Conservation (phyloP, 2,113 vertebrate genomes). For the Henicopernis longicauda region DNA sequence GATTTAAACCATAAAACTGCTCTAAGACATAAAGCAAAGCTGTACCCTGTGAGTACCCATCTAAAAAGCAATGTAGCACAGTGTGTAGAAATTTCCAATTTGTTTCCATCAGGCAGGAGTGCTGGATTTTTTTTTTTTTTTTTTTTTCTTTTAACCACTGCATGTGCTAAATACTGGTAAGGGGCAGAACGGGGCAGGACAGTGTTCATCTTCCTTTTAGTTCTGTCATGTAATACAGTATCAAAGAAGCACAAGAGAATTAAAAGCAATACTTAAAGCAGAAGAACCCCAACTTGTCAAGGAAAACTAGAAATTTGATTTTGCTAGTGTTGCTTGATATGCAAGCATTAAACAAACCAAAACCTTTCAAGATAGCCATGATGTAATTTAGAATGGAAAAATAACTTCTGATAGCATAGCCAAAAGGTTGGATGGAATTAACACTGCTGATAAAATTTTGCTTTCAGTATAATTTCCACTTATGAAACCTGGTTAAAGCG, state of each 20-base stretch:
- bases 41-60: not conserved
- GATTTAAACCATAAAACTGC: not conserved
- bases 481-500: not conserved
- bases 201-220: not conserved
- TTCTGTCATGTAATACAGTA: not conserved
- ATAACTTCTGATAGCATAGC: not conserved
- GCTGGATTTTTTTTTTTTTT: not conserved
- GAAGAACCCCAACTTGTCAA: not conserved
- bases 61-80: not conserved
- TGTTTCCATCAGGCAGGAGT: not conserved
- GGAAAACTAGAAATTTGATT: not conserved
- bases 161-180: not conserved
- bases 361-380: not conserved
- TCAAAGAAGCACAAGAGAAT: slow-evolving; percentile 48
- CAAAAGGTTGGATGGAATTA: not conserved
- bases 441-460: not conserved
- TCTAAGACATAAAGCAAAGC: not conserved
- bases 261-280: not conserved
- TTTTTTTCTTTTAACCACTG: not conserved
- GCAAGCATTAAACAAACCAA: not conserved
- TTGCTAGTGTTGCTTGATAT: not conserved
- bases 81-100: not conserved
- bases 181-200: not conserved
- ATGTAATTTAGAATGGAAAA: not conserved
- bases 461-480: not conserved